These are phyloP conservation scores for Scaptomyza caliginosa DNA, from an alignment of 2,888 invertebrate genomes.

Conservation along the genomic window DNA sequence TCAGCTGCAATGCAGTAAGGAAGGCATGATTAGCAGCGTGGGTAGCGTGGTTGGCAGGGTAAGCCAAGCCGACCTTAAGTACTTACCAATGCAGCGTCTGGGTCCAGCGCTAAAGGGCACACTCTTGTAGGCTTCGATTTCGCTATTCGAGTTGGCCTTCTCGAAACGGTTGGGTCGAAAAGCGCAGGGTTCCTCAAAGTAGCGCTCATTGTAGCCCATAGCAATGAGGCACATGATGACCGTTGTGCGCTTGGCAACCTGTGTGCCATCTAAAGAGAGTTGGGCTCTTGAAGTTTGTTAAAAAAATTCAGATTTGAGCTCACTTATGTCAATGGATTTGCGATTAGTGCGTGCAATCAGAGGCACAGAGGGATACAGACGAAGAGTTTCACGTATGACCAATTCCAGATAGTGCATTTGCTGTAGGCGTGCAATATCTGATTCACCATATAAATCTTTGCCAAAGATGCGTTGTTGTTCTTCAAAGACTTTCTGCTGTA, in stretches of 20 bases:
- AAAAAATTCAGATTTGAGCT: slow-evolving; percentile 27
- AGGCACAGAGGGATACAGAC: slow-evolving; percentile 77
- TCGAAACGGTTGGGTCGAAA: slow-evolving; percentile 84
- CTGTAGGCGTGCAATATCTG: slow-evolving; percentile 42
- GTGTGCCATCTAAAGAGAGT: slow-evolving; percentile 66
- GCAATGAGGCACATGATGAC: slow-evolving; percentile 78
- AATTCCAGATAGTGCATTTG: slow-evolving; percentile 76
- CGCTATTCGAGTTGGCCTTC: slow-evolving; percentile 23
- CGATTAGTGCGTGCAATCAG: slow-evolving; percentile 78
- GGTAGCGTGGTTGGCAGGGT: not conserved
- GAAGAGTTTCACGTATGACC: slow-evolving; percentile 74
- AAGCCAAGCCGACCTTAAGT: no score
- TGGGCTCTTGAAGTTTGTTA: not conserved
- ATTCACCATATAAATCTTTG: slow-evolving; percentile 65
- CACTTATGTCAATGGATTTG: slow-evolving; percentile 77
- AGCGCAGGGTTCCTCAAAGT: slow-evolving; percentile 74
- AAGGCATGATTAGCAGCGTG: not conserved
- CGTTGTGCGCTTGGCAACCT: slow-evolving; percentile 78
- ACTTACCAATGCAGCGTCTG: slow-evolving; percentile 85
- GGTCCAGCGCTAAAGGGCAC: slow-evolving; percentile 88
- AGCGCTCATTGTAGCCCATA: slow-evolving; percentile 80
- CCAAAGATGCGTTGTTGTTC: slow-evolving; percentile 84
- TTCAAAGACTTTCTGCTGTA: slow-evolving; percentile 85
- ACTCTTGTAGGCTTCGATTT: slow-evolving; percentile 84
- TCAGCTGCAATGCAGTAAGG: slow-evolving; percentile 79